A percentile compares a stretch with the other conserved stretches of the same genome.
phyloP scores from a whole-genome alignment of 92 coral and sea anemone genomes.

The Desmophyllum pertusum region DNA sequence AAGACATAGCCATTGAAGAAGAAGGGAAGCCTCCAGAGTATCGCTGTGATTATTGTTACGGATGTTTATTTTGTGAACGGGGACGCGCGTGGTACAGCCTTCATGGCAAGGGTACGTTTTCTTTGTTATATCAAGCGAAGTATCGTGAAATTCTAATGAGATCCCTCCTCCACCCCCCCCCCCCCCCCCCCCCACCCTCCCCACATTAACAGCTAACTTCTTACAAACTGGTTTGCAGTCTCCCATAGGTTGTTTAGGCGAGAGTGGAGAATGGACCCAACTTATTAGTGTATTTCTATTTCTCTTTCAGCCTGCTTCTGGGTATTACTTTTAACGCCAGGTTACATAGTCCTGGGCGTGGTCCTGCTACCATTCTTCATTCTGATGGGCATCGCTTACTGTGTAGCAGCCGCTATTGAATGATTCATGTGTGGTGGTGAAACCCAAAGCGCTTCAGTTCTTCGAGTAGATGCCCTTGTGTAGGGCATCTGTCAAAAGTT shows the following conservation, averaged over 20 bases:
- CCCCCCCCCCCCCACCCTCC: too few species aligned
- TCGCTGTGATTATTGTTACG: constrained; percentile 27
- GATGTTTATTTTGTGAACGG: constrained; percentile 34
- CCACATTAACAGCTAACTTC: too few species aligned
- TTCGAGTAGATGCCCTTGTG: background rate
- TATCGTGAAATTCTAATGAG: too few species aligned
- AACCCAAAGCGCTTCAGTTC: background rate
- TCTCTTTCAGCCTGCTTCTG: constrained; percentile 42
- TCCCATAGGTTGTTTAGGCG: background rate
- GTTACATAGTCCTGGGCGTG: constrained; percentile 36
- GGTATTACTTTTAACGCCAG: constrained; percentile 39
- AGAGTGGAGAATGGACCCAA: background rate
- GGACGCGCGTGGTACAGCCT: constrained; percentile 41
- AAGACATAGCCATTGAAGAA: constrained; percentile 11
- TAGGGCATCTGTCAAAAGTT: background rate
- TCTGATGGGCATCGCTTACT: constrained; percentile 41
- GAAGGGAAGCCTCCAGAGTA: constrained; percentile 10
- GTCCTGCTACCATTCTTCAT: constrained; percentile 31
- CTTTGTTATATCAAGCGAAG: too few species aligned
- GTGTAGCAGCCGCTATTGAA: constrained; percentile 39
- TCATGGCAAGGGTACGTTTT: constrained; percentile 27
- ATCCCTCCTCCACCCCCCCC: too few species aligned
- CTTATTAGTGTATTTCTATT: background rate
- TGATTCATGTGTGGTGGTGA: background rate
- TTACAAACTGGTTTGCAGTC: background rate